phyloP scores from a whole-genome alignment of 2,888 invertebrate genomes.

The Fragum sueziense region DNA sequence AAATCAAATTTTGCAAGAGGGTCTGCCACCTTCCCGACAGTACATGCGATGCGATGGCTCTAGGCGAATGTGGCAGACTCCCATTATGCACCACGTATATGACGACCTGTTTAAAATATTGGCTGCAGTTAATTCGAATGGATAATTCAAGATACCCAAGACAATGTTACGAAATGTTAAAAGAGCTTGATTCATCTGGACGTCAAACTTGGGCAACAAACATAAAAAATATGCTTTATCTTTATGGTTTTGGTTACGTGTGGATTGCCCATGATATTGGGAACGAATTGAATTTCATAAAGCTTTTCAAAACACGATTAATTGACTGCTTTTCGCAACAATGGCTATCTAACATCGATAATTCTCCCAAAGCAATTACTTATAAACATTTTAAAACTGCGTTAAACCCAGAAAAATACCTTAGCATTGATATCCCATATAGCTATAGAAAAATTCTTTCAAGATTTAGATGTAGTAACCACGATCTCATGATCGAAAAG shows the following conservation, averaged over 20 bases:
- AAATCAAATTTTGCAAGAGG: conserved; percentile 22
- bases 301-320: conserved; percentile 7
- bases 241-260: conserved; percentile 25
- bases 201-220: conserved; percentile 20
- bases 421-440: no score
- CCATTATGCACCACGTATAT: conserved; percentile 17
- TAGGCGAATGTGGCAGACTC: no score
- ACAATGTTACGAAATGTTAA: conserved; percentile 30
- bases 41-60: conserved; percentile 2
- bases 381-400: conserved; percentile 1
- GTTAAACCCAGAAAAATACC: background rate
- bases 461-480: no score
- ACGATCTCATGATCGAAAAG: no score
- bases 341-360: background rate
- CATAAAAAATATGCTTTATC: conserved; percentile 9
- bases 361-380: background rate
- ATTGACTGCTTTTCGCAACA: background rate
- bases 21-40: conserved; percentile 1
- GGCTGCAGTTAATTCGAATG: conserved; percentile 29
- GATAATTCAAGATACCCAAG: conserved; percentile 21
- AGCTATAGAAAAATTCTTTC: no score
- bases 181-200: conserved; percentile 12
- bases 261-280: conserved; percentile 22
- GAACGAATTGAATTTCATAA: background rate
- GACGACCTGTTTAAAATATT: conserved; percentile 20